These are phyloP conservation scores for Argynnis bischoffii DNA, from an alignment of 2,888 invertebrate species.

Conservation along the genomic window DNA sequence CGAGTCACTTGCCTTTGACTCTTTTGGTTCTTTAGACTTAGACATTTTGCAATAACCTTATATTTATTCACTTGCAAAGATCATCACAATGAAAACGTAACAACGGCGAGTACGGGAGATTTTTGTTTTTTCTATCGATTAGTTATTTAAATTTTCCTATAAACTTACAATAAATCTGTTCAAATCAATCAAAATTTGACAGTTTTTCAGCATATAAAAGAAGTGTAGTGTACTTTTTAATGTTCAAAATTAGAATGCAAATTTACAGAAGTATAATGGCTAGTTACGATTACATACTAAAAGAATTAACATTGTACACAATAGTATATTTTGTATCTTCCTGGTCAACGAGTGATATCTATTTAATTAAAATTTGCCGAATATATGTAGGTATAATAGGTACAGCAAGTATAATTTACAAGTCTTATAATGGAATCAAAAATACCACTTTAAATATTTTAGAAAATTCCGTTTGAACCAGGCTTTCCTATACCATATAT, in stretches of 20 bases:
- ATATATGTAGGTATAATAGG: too few species aligned
- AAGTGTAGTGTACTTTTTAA: slow-evolving; percentile 23
- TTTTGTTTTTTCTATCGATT: slow-evolving; percentile 4
- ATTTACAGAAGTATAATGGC: slow-evolving; percentile 23
- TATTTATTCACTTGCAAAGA: slow-evolving; percentile 26
- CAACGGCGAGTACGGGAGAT: slow-evolving; percentile 8
- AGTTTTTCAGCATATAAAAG: slow-evolving; percentile 24
- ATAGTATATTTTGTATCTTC: too few species aligned
- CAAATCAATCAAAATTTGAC: slow-evolving; percentile 15
- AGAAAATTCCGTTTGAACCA: too few species aligned
- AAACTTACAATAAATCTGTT: slow-evolving; percentile 21
- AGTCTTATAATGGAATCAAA: too few species aligned
- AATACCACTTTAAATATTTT: too few species aligned
- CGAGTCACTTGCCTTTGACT: slow-evolving; percentile 39
- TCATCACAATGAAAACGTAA: slow-evolving; percentile 24
- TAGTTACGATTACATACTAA: not conserved
- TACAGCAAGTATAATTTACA: too few species aligned
- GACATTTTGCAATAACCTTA: slow-evolving; percentile 40
- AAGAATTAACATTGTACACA: too few species aligned
- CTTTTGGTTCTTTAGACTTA: slow-evolving; percentile 45
- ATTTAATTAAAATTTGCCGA: too few species aligned
- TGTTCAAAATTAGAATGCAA: slow-evolving; percentile 35
- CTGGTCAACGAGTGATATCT: too few species aligned
- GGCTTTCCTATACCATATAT: too few species aligned
- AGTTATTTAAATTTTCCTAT: slow-evolving; percentile 24